Evolutionary conservation across 1,140 invertebrate species (phyloP).

Genomic region (Lasaia peninsularis): DNA sequence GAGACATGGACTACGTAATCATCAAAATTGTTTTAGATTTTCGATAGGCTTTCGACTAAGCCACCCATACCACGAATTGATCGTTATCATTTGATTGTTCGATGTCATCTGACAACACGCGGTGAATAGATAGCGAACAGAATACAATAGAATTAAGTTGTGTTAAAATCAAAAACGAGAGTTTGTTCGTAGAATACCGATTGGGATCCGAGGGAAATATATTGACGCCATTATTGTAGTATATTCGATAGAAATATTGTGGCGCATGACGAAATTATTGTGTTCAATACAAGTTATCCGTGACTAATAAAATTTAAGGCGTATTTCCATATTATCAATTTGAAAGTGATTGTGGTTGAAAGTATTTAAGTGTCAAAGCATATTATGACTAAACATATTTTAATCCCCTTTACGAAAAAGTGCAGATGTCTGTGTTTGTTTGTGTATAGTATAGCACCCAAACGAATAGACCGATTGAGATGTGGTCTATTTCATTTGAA

Average conservation of each 20-base stretch:
- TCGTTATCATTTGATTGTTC: slow-evolving; percentile 47
- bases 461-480: too few relatives aligned
- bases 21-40: not conserved
- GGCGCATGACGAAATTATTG: slow-evolving; percentile 13
- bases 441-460: too few relatives aligned
- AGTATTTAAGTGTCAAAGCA: too few relatives aligned
- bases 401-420: too few relatives aligned
- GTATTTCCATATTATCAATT: too few relatives aligned
- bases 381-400: too few relatives aligned
- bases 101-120: slow-evolving; percentile 42
- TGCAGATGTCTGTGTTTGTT: too few relatives aligned
- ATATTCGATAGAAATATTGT: slow-evolving; percentile 2
- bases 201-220: slow-evolving; percentile 24
- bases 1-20: slow-evolving; percentile 21
- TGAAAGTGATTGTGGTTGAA: too few relatives aligned
- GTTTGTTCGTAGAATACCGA: slow-evolving; percentile 27
- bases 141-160: slow-evolving; percentile 54
- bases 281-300: not conserved
- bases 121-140: slow-evolving; percentile 34
- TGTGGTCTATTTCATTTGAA: too few relatives aligned
- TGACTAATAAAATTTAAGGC: not conserved
- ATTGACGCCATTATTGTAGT: slow-evolving; percentile 21
- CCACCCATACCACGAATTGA: slow-evolving; percentile 27
- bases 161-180: slow-evolving; percentile 38
- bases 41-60: not conserved